Evolutionary conservation across 2,113 vertebrate genomes (phyloP).

Genomic region (Erpornis zantholeuca): DNA sequence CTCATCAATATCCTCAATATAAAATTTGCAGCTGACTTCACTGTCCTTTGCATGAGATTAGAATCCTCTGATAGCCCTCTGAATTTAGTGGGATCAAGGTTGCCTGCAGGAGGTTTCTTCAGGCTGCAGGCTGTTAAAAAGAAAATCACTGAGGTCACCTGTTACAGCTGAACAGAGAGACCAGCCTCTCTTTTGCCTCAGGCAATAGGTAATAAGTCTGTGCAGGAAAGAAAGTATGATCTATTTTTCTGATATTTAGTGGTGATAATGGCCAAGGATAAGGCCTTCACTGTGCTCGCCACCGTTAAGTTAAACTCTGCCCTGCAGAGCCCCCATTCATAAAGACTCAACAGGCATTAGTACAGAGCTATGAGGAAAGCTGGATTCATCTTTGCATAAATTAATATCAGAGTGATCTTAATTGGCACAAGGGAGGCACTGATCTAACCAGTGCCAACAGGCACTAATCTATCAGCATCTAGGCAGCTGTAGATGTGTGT

Average conservation of each 20-base stretch:
- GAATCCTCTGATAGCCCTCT: background rate
- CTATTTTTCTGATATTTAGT: background rate
- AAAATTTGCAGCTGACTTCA: background rate
- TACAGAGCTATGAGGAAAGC: background rate
- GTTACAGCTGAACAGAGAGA: background rate
- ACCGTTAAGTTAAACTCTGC: background rate
- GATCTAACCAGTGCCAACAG: background rate
- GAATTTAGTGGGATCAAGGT: background rate
- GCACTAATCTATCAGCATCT: background rate
- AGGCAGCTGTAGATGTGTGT: background rate
- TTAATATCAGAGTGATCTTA: background rate
- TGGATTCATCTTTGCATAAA: background rate
- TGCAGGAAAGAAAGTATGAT: background rate
- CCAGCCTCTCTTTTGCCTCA: background rate
- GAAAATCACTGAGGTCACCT: background rate
- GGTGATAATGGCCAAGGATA: background rate
- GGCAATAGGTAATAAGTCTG: background rate
- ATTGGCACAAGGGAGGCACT: background rate
- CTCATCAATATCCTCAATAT: fast-evolving
- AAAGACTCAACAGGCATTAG: background rate
- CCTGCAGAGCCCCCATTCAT: background rate
- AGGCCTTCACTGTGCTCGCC: background rate
- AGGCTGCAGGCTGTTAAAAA: background rate
- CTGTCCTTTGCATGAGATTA: background rate
- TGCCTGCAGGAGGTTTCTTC: background rate